Evolutionary conservation across 2,797 vertebrate genomes (phyloP), one percentile per base, ranked within the genome.

Genomic region (Acanthiza pusilla): DNA sequence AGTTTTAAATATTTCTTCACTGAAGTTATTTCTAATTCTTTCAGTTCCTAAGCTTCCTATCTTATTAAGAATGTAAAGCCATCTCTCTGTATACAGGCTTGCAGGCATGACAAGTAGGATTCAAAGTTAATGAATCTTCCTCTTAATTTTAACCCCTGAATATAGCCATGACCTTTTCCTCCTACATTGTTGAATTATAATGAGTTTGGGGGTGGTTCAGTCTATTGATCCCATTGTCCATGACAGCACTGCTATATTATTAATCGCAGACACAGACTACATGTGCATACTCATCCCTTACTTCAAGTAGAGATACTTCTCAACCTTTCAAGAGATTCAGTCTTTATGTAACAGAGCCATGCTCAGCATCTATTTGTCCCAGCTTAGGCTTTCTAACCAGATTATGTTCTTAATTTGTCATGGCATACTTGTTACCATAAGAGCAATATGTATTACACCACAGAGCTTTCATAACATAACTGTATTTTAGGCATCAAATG

Each of bases 91-190:
- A 27, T 53, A 70, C 20, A 76, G 40, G 66, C 79, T 93, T 70
- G n/a, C 42, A 88, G 29, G 16, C 42, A 79, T n/a, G 30, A 88
- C 86, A 40, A 91, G 38, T 22, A 84, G 61, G 77, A 91, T 86
- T 88, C 83, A 84, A 94, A 93, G 71, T 75, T 92, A 94, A 96
- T 47, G 60, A 94, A 89, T 79, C 61, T 92, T 90, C 74, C 30
- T 72, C 38, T 95, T 93, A 82, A 92, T 93, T 94, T 93, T 96
- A 95, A 95, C 78, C 84, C 79, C 74, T 92, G 83, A 93, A 78
- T 93, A 78, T 1, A 55, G 43, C 58, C 61, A 71, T 86, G 83
- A 95, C 83, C 80, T 90, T 79, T 66, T 96, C 77, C 72, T 96
- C 87, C 75, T 81, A 89, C 93, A 66, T 10, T 48, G 42, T 25